Percentiles rank a stretch among this genome's conserved stretches.
These are phyloP conservation scores for Morinoia aosen DNA, from an alignment of 2,888 invertebrate genomes.

Conservation along the genomic window DNA sequence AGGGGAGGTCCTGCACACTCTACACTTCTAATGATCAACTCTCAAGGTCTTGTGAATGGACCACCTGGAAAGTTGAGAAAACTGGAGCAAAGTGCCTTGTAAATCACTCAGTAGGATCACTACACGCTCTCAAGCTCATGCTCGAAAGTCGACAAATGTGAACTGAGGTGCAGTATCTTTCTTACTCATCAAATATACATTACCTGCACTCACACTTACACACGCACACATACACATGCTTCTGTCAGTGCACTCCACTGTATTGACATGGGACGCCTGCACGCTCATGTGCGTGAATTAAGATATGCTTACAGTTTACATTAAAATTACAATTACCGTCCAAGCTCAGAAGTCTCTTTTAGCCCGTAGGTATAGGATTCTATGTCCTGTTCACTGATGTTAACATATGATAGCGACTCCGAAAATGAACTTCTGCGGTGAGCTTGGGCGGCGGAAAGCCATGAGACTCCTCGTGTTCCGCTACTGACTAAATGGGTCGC, in stretches of 20 bases:
- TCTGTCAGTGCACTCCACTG: neutral
- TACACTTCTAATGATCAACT: neutral
- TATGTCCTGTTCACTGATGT: neutral
- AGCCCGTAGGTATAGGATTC: neutral
- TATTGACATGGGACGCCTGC: neutral
- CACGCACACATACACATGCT: neutral
- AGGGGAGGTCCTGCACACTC: neutral
- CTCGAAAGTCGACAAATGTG: no score
- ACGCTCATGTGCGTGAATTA: neutral
- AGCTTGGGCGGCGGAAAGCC: neutral
- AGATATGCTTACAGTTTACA: neutral
- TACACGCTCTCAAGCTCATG: no score
- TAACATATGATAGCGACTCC: neutral
- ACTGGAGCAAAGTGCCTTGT: no score
- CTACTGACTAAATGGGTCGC: no score
- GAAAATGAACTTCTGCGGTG: neutral
- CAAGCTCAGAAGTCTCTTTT: neutral
- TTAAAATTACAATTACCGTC: neutral
- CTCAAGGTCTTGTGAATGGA: neutral
- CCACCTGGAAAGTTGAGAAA: neutral
- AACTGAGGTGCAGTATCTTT: no score
- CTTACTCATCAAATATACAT: conserved; percentile 65
- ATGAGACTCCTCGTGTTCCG: no score
- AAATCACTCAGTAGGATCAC: no score
- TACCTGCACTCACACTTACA: conserved; percentile 68